Base-by-base conservation (phyloP, 2,113 vertebrate species). In the Entelurus aequoreus region DNA sequence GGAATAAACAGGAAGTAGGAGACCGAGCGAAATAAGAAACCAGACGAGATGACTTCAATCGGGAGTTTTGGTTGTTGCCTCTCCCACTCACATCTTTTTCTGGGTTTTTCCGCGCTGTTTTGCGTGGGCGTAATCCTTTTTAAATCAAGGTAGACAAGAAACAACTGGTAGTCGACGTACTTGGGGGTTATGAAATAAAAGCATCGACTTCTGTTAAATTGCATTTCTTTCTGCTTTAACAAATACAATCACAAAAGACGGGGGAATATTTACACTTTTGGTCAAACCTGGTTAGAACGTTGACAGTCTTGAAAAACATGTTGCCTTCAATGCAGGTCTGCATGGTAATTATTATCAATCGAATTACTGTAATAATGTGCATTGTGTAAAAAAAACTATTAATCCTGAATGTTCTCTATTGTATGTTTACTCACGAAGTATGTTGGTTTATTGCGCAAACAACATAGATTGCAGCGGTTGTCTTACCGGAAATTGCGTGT, bases 91-190 rank as follows among this genome's bases (percentile, higher is more conserved):
- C 58, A 61, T 72, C 42, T 63, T 73, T 81, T 72, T 75, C 46
- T 70, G 38, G 87, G 89, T 88, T 88, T 90, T 90, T 90, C 89
- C 89, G 89, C 81, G 76, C 72, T 55, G 74, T 78, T 82, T 67
- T 67, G 73, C 68, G 86, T 76, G 84, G 83, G 84, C 50, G 82
- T 54, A 64, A 60, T 4, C 68, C 48, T 46, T 57, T 42, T 44
- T 50, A 65, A 72, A 55, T 77, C 35, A 85, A 79, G 69, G 2
- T 8, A 2, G 1, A 5, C 0, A 1, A 5, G 7, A 58, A 48
- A 4, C 1, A 12, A 54, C 51, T 66, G 74, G 79, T 81, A 9
- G 1, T 36, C 21, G 0, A n/a, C 0, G 0, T 5, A 13, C 1
- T 6, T 46, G 11, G 46, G 4, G 15, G 2, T 50, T n/a, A n/a